Conservation (phyloP, 2,888 invertebrate genomes). For the Meghimatium bilineatum region DNA sequence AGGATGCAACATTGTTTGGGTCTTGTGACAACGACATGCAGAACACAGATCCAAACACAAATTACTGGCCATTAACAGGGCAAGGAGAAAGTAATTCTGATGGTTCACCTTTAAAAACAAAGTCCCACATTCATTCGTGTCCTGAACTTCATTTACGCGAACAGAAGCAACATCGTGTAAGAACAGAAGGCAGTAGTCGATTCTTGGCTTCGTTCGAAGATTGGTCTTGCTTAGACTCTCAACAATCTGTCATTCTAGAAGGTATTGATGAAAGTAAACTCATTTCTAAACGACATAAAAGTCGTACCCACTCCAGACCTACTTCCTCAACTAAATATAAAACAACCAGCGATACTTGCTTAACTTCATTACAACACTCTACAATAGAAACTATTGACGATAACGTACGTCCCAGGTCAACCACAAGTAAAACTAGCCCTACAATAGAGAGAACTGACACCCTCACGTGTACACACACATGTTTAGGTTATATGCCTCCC, state of each 20-base stretch:
- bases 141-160: conserved; percentile 1
- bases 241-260: neutral
- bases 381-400: too few species aligned
- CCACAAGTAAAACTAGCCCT: neutral
- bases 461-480: neutral
- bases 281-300: neutral
- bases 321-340: neutral
- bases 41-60: neutral
- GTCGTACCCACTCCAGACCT: neutral
- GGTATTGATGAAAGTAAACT: conserved; percentile 19
- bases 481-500: neutral
- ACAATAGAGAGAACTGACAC: neutral
- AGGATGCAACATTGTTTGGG: neutral
- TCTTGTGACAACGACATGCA: neutral
- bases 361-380: neutral
- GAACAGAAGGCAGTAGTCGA: neutral
- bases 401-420: neutral
- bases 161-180: neutral
- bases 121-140: neutral
- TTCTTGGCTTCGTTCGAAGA: neutral
- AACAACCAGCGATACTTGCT: neutral
- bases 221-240: neutral
- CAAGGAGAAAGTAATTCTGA: neutral
- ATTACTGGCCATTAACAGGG: neutral
- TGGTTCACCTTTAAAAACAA: neutral